These are phyloP conservation scores for Actinostola sp. DNA, from an alignment of 92 coral and sea anemone species.

Conservation along the genomic window DNA sequence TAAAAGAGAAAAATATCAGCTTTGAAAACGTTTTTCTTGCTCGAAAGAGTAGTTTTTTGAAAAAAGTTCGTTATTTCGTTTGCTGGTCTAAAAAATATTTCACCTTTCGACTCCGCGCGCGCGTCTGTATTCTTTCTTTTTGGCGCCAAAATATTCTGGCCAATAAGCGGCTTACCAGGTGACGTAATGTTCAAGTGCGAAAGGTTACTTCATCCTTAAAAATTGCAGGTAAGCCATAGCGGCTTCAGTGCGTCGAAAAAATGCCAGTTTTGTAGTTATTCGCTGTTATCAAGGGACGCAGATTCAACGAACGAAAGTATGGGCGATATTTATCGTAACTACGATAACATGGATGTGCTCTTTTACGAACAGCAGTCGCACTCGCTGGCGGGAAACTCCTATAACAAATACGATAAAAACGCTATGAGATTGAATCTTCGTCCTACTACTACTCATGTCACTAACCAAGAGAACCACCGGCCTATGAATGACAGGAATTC, in stretches of 20 bases:
- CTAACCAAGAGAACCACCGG: constrained; percentile 68
- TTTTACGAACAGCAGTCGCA: constrained; percentile 72
- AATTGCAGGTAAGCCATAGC: constrained; percentile 83
- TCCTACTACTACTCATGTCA: constrained; percentile 53
- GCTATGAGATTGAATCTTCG: constrained; percentile 72
- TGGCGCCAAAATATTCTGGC: constrained; percentile 63
- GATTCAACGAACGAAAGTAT: constrained; percentile 53
- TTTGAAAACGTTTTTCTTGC: neutral
- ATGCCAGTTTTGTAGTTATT: constrained; percentile 31
- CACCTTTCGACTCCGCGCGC: neutral
- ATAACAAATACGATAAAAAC: constrained; percentile 74
- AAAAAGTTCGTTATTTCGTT: too few species aligned
- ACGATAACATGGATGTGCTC: constrained; percentile 78
- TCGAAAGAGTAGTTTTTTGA: neutral
- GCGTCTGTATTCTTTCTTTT: constrained; percentile 1
- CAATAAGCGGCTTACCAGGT: constrained; percentile 83
- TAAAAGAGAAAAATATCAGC: neutral
- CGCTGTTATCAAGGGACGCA: neutral
- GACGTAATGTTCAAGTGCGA: constrained; percentile 74
- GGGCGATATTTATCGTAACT: constrained; percentile 74
- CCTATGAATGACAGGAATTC: constrained; percentile 47
- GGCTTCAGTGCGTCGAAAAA: constrained; percentile 76
- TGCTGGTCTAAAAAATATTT: too few species aligned
- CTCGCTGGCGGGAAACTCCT: constrained; percentile 37
- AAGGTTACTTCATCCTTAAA: constrained; percentile 89